These are phyloP conservation scores for Naso thynnoides DNA, from an alignment of 2,797 vertebrate species.

Conservation along the genomic window DNA sequence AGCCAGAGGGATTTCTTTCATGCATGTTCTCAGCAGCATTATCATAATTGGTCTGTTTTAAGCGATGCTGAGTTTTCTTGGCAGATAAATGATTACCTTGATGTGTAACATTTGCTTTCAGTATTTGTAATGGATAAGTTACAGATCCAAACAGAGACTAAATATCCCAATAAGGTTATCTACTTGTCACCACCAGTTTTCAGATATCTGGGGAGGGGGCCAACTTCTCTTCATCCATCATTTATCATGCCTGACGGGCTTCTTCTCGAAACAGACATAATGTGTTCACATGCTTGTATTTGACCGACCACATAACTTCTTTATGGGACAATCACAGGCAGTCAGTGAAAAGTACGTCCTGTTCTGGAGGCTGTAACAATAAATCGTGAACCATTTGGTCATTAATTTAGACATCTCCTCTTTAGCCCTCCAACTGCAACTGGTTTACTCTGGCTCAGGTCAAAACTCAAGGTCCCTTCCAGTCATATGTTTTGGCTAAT, in stretches of 20 bases:
- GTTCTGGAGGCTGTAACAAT: constrained; percentile 62
- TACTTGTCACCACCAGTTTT: constrained; percentile 53
- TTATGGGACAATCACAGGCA: constrained; percentile 73
- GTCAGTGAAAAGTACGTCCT: constrained; percentile 63
- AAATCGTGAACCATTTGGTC: constrained; percentile 66
- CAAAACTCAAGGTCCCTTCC: constrained; percentile 46
- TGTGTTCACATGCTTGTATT: constrained; percentile 66
- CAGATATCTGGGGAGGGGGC: constrained; percentile 45
- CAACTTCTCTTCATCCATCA: constrained; percentile 52
- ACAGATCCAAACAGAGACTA: not conserved
- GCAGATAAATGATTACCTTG: not conserved
- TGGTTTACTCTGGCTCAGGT: constrained; percentile 55
- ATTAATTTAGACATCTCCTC: constrained; percentile 65
- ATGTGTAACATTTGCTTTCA: constrained; percentile 7
- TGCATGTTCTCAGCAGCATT: not conserved
- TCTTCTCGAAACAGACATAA: constrained; percentile 62
- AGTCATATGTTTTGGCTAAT: constrained; percentile 43
- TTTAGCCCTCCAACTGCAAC: constrained; percentile 53
- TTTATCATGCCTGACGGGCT: constrained; percentile 61
- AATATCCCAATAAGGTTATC: constrained; percentile 35
- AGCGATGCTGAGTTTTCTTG: not conserved
- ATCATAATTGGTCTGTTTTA: not conserved
- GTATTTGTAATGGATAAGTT: constrained; percentile 4
- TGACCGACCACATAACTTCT: constrained; percentile 64
- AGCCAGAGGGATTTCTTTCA: not conserved